Evolutionary conservation across 2,113 vertebrate genomes (phyloP), one percentile per base, ranked within the genome.

Genomic region (Charina bottae): DNA sequence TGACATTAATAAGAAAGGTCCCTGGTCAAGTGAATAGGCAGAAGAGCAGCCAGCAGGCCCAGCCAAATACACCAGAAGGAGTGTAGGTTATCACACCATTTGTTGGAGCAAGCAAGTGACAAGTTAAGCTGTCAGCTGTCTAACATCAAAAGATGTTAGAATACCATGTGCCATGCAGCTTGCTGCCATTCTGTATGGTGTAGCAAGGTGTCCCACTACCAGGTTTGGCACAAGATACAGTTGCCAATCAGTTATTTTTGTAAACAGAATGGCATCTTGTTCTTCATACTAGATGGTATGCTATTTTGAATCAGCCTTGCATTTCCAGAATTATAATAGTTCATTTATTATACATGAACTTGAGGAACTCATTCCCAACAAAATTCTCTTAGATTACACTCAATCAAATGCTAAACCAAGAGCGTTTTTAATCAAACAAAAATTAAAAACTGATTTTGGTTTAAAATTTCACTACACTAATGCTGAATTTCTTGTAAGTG

Each of bases 401-500:
- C 49, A 49, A 49, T 49, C 49, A 5, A 49, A 49, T 49, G 49
- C 49, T 49, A 49, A 49, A 49, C 49, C 49, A 49, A 49, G 49
- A 7, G 49, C 5, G 6, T 49, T 49, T 49, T 49, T 37, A n/a
- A 42, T 56, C 56, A 85, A 62, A 37, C 56, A 49, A 84, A n/a
- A 83, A 54, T 12, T 11, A 68, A 83, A 83, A 92, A 15, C 55
- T 83, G 24, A 58, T 78, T 2, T 15, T 58, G 10, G 33, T 72
- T 54, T 91, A 91, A 91, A 68, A 91, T 26, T 72, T 37, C 55
- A 87, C 12, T 42, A 24, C 12, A 86, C 84, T n/a, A 46, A 15
- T 26, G 49, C 54, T 58, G 37, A n/a, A 17, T 28, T 60, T 59
- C 54, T 53, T 62, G 88, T 3, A 19, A 46, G 17, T 24, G n/a